Base-by-base conservation (phyloP, 2,113 vertebrate genomes). In the Halcyon senegalensis region DNA sequence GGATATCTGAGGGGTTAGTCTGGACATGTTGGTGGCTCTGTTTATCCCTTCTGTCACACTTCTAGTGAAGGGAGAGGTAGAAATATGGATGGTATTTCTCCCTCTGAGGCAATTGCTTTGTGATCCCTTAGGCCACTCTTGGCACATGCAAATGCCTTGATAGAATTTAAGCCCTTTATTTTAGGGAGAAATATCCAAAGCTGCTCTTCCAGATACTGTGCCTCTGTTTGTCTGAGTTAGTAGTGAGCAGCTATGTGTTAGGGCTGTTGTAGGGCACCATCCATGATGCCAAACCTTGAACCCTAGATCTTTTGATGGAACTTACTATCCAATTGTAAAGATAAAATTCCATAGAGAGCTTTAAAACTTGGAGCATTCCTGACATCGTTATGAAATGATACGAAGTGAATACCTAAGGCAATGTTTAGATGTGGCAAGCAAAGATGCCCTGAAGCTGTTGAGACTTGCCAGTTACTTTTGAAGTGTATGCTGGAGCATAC, bases 71-170 rank as follows among this genome's bases (percentile, higher is more conserved):
- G 69, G 48, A 89, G 59, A 83, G 60, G 27, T 84, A 10, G 66
- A 94, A 89, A 69, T 79, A 90, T 69, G 77, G 90, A 56, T 94
- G 93, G 90, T 84, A 96, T 97, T 95, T 95, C 81, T 95, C 80
- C 96, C 92, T 84, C 48, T 79, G 80, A 92, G 94, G 92, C 27
- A 92, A 90, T 91, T 94, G 79, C 72, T 89, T 28, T 89, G 39
- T 69, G 56, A 56, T 46, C 58, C 67, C 50, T 2, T 19, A 59
- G 90, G 35, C 56, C 18, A 16, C 20, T 81, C 35, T 48, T 68
- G 56, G 11, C 60, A 37, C 31, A 31, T n/a, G 18, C 39, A 41
- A 82, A n/a, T 20, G 5, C 7, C 25, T 70, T 72, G 56, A 6
- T 5, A 48, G 56, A 18, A 79, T 41, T 75, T 75, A 60, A 94